Evolutionary conservation across 2,888 invertebrate species (phyloP).

Genomic region (Protonemura montana): DNA sequence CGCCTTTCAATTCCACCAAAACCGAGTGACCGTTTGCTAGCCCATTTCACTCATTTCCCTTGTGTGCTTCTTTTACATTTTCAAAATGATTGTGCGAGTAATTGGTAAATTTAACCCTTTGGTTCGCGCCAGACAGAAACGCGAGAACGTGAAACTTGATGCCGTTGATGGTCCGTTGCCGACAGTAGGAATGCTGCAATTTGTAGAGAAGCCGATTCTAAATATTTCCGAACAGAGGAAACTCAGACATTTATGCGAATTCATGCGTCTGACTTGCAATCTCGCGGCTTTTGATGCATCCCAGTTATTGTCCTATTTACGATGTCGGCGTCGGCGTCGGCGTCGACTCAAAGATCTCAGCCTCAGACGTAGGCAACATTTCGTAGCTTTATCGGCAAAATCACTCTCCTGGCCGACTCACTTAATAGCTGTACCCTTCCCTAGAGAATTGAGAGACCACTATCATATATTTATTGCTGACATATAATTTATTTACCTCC

Average conservation of each 20-base stretch:
- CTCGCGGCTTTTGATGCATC: background rate
- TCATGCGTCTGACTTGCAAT: background rate
- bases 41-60: background rate
- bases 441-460: background rate
- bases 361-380: background rate
- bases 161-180: background rate
- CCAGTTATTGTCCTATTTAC: background rate
- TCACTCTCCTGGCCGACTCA: background rate
- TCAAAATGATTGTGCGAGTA: background rate
- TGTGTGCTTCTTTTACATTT: background rate
- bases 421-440: conserved; percentile 21
- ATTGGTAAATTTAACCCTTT: background rate
- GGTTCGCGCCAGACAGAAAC: background rate
- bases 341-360: background rate
- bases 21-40: background rate
- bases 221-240: background rate
- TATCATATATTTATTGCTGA: conserved; percentile 14
- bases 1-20: background rate
- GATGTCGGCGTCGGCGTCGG: background rate
- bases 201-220: background rate
- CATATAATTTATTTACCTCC: conserved; percentile 22
- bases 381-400: background rate
- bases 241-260: too few relatives aligned
- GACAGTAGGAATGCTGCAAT: background rate
- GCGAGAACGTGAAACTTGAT: background rate